phyloP scores from a whole-genome alignment of 2,888 invertebrate species.

The Stenodema calcarata region DNA sequence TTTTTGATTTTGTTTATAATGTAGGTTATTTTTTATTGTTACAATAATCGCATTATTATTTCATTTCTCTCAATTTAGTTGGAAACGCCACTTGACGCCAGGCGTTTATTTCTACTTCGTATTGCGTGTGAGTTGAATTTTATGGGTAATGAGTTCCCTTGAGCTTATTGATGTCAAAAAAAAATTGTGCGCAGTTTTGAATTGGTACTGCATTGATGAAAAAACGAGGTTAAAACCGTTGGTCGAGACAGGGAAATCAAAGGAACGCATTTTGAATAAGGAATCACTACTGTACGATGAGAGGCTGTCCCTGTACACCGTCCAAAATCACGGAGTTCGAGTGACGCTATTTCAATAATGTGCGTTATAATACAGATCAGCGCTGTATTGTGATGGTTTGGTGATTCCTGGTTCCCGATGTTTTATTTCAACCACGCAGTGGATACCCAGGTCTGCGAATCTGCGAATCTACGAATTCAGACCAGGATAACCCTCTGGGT shows the following conservation, averaged over 20 bases:
- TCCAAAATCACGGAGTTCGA: not conserved
- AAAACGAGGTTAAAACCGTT: not conserved
- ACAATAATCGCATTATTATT: not conserved
- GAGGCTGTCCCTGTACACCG: not conserved
- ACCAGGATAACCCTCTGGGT: too few relatives aligned
- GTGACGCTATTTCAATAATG: too few relatives aligned
- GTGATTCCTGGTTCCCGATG: too few relatives aligned
- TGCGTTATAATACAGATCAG: too few relatives aligned
- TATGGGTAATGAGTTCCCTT: not conserved
- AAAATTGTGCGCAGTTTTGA: not conserved
- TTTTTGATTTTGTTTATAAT: not conserved
- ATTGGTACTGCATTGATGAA: not conserved
- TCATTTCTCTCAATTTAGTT: not conserved
- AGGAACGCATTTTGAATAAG: not conserved
- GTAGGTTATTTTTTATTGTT: not conserved
- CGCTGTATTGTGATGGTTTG: too few relatives aligned
- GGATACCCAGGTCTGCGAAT: too few relatives aligned
- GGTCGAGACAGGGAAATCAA: not conserved
- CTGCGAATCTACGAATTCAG: too few relatives aligned
- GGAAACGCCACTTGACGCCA: not conserved
- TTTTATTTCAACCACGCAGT: too few relatives aligned
- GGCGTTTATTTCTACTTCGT: not conserved
- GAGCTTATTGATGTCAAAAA: not conserved
- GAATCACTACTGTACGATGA: not conserved
- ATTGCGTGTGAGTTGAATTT: not conserved